Evolutionary conservation across 2,113 vertebrate species (phyloP).

Genomic region (Phaethornis superciliosus): DNA sequence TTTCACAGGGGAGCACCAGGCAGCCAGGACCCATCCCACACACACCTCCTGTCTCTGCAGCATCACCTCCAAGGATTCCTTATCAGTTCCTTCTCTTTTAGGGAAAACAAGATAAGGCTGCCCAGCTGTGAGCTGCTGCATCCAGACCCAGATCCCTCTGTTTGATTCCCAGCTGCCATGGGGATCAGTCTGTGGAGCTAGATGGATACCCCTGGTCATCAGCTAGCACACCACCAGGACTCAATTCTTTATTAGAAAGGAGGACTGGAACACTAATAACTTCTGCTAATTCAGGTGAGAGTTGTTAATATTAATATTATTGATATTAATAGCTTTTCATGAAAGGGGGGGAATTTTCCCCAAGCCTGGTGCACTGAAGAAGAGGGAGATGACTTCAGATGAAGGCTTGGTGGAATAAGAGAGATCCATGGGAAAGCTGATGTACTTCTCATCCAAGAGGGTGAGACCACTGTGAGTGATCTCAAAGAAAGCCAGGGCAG

Average conservation of each 20-base stretch:
- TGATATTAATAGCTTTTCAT: not conserved
- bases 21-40: not conserved
- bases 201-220: not conserved
- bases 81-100: not conserved
- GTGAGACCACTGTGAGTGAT: rapidly evolving
- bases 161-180: not conserved
- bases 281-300: not conserved
- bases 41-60: not conserved
- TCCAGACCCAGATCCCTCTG: rapidly evolving
- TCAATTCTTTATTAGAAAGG: not conserved
- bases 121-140: not conserved
- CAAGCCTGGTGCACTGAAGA: too few species aligned
- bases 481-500: not conserved
- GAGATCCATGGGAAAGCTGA: not conserved
- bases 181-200: not conserved
- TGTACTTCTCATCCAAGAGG: too few species aligned
- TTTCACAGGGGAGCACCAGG: not conserved
- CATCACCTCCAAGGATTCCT: not conserved
- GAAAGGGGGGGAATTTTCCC: not conserved
- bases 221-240: not conserved
- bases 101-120: not conserved
- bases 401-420: not conserved
- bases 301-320: not conserved
- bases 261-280: not conserved
- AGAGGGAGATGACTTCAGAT: not conserved